Evolutionary conservation across 2,113 vertebrate species (phyloP), one percentile per base, ranked within the genome.

Genomic region (Tinamus guttatus): DNA sequence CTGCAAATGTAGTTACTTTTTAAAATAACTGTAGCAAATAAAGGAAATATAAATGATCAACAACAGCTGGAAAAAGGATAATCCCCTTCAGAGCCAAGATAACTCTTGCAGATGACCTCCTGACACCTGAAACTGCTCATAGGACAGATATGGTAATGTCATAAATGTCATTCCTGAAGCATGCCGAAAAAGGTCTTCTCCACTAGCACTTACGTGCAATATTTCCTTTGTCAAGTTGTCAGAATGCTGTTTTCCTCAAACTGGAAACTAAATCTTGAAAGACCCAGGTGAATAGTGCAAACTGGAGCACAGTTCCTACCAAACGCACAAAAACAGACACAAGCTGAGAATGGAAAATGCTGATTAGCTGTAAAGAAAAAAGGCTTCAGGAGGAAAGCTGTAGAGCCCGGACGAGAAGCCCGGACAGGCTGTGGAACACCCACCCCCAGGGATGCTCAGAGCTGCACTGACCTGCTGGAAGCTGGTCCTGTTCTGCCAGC

Each of bases 1-100:
- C 56, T 88, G 64, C 51, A 89, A 83, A 81, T 68, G 40, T 45
- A 62, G n/a, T 70, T 89, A 87, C 43, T 85, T 94, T 79, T 80
- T 13, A 0, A 82, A 93, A 87, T 16, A 0, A 80, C 54, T 73
- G 16, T 41, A 85, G 74, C 17, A 88, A 85, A 85, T n/a, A 54
- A 12, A 77, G 85, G 74, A 88, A 94, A 88, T 63, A 51, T 11
- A 51, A 14, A 45, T 1, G 1, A 86, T 56, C 28, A 87, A 58
- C 71, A 70, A 58, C 59, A 85, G 59, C 60, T 93, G 80, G 60
- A 90, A 88, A 94, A 94, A 5, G 3, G 6, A 86, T 86, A 36
- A 92, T 45, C 11, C 24, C 11, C 24, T 87, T 77, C 79, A 80
- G 22, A 73, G 70, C 28, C 8, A 27, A 62, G 20, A n/a, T 34